Base-by-base conservation (phyloP, 2,113 vertebrate genomes). In the Platysternon megacephalum region DNA sequence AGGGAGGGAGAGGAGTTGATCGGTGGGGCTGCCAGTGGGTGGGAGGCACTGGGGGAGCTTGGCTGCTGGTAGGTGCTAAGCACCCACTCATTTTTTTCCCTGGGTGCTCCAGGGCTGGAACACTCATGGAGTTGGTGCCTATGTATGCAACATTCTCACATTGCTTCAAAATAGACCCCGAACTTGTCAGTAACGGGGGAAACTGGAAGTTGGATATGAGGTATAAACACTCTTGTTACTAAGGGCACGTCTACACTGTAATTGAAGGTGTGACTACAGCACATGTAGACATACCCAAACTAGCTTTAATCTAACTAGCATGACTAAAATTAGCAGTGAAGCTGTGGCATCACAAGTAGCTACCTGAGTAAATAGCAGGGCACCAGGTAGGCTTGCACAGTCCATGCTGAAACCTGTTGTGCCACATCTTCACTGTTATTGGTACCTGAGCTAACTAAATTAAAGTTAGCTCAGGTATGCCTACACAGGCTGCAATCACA, bases 141-240 rank as follows among this genome's bases (percentile, higher is more conserved):
- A 58, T 58, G 56, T 12, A 29, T 58, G 26, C 85, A 88, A 84
- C 2, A 6, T 24, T 52, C 32, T 84, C 79, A 81, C 3, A 42
- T 81, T 11, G 51, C 53, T 91, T 80, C 55, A 74, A 84, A 89
- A 49, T 56, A 79, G 61, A 82, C 82, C 83, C 84, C 86, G 46
- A 89, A 93, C 87, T 95, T 97, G 91, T 32, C 79, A 76, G 32
- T 68, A 49, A 82, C 52, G 1, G 2, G 81, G 49, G 68, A 79
- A 92, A 95, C 89, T 32, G 58, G 90, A 79, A 87, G 65, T 68
- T 48, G 76, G 88, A 78, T 89, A 83, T 26, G n/a, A 83, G 80
- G 87, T 42, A 86, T 44, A 93, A 88, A 6, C 53, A 19, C 26
- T 28, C 80, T 52, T 42, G 24, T 82, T 56, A 53, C 8, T n/a